Evolutionary conservation across 2,888 invertebrate species (phyloP), one percentile per base, ranked within the genome.

Genomic region (Macrophya alboannulata): DNA sequence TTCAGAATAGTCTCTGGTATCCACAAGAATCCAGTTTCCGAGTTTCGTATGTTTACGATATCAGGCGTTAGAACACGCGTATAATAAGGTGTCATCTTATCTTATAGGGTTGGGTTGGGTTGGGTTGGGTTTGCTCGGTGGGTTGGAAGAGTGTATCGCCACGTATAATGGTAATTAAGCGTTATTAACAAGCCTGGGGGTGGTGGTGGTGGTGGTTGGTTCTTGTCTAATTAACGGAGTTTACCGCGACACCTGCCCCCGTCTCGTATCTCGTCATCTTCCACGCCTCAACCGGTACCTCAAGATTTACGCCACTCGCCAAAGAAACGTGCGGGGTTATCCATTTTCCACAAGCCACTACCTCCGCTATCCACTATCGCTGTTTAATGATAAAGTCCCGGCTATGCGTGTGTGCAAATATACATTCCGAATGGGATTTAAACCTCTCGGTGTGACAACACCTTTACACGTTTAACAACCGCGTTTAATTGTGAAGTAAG

Each of bases 201-300:
- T 89, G 90, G 88, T 86, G 76, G 79, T 77, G 77, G 87, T 91
- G 93, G 92, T 91, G 92, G 92, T 92, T 93, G 92, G 91, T 92
- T 93, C 93, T 93, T 93, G 93, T 93, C 93, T 93, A 93, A 93
- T 93, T 93, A 93, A 93, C 93, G 91, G 93, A 93, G 92, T 93
- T 93, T 93, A 93, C 93, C 92, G 93, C 93, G 93, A 93, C 93
- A 93, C 93, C 93, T 93, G 92, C 92, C 92, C 93, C 90, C 90
- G 90, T 91, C 92, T 92, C 91, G 91, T 91, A 92, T 92, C 91
- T 90, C 89, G 88, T 90, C 91, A 90, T 93, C 92, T 92, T 91
- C 90, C 90, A 90, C 91, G 90, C 90, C 91, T 92, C 92, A 91
- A 92, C 92, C 90, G 90, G 92, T 92, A 92, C 92, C 92, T 91